Percentiles rank a stretch among this genome's conserved stretches.
Conservation (phyloP, 2,113 vertebrate genomes). For the Nerophis lumbriciformis region DNA sequence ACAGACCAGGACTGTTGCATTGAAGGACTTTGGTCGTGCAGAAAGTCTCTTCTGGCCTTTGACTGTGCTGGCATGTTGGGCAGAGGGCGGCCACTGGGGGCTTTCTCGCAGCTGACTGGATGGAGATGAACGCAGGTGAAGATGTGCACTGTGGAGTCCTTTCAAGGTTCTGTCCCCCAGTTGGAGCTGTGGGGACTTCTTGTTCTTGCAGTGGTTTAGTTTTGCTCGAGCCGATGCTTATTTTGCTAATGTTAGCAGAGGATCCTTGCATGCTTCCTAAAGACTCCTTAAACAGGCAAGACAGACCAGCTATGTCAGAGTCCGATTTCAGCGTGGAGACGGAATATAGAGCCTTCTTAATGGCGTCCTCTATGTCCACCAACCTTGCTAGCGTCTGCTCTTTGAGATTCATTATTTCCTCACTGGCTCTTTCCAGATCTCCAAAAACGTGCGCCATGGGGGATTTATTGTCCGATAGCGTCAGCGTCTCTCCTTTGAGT, state of each 20-base stretch:
- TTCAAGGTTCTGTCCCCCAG: conserved; percentile 28
- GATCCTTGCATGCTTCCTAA: conserved; percentile 62
- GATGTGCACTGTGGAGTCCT: conserved; percentile 64
- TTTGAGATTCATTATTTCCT: conserved; percentile 85
- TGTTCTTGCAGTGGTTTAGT: conserved; percentile 31
- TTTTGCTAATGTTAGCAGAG: conserved; percentile 66
- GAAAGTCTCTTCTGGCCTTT: conserved; percentile 47
- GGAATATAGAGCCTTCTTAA: conserved; percentile 88
- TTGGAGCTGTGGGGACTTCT: conserved; percentile 8
- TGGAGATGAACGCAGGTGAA: conserved; percentile 82
- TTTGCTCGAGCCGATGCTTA: conserved; percentile 75
- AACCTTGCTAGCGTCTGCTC: conserved; percentile 89
- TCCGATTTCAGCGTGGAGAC: conserved; percentile 88
- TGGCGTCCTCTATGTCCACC: conserved; percentile 83
- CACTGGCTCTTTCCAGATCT: conserved; percentile 84
- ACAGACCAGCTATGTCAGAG: conserved; percentile 76
- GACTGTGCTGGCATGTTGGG: conserved; percentile 30
- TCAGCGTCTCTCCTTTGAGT: conserved; percentile 39
- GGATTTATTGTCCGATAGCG: conserved; percentile 52
- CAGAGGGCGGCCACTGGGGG: conserved; percentile 25
- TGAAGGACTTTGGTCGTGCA: conserved; percentile 47
- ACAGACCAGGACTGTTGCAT: conserved; percentile 45
- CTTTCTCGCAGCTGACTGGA: conserved; percentile 80
- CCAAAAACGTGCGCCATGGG: conserved; percentile 82
- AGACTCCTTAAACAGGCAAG: conserved; percentile 82